A percentile compares a stretch with the other conserved stretches of the same genome.
Conservation (phyloP, 1,140 invertebrate genomes). For the Achatina immaculata region DNA sequence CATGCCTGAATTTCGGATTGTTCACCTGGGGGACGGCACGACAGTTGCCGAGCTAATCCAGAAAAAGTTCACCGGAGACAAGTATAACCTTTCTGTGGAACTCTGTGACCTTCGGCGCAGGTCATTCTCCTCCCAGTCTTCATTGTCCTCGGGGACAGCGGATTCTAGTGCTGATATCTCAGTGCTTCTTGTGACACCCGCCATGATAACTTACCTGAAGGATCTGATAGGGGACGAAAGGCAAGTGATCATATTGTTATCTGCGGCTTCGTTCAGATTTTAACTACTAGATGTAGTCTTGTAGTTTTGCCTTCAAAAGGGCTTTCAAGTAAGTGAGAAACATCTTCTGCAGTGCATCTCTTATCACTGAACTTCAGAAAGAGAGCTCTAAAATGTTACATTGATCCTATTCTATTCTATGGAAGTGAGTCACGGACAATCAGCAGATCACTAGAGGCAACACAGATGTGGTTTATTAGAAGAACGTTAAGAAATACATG, state of each 20-base stretch:
- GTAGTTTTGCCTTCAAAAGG: no score
- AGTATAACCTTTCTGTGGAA: conserved; percentile 2
- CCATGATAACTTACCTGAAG: neutral
- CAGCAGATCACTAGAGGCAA: no score
- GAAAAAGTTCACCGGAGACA: neutral
- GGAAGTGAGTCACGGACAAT: no score
- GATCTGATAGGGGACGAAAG: neutral
- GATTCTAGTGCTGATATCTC: neutral
- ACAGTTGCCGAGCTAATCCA: neutral
- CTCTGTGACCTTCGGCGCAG: neutral
- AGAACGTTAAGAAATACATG: no score
- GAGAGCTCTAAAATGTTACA: no score
- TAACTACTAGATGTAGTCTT: no score
- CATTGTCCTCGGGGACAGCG: neutral
- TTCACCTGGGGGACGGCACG: conserved; percentile 1
- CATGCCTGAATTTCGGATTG: conserved; percentile 13
- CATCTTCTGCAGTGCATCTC: no score
- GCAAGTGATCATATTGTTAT: neutral
- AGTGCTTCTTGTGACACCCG: neutral
- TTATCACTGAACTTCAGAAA: no score
- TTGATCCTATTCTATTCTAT: no score
- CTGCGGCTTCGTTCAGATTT: no score
- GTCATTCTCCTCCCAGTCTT: neutral
- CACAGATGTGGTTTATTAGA: no score
- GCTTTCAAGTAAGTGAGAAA: no score